Base-by-base conservation (phyloP, 2,888 invertebrate species). In the Poecilobothrus nobilitatus region DNA sequence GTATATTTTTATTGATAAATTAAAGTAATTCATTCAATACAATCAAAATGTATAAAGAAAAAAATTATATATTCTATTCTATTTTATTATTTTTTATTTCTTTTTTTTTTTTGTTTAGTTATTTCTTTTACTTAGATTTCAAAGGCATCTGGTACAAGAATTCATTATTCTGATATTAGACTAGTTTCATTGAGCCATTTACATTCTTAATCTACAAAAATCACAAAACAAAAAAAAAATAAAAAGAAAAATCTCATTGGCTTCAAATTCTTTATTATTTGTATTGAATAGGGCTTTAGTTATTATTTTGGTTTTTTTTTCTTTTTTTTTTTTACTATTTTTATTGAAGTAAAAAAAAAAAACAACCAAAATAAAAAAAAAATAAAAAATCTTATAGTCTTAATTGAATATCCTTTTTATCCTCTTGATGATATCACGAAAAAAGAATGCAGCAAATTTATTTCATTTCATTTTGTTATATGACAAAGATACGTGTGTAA, bases 101-200 rank as follows among this genome's bases (percentile, higher is more conserved):
- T 4, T 27, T 27, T 27, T 27, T 27, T 27, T 4, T 37, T 37
- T 37, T 12, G 8, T 37, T 37, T 37, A 7, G 8, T 37, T 37
- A 2, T 37, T 37, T 37, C 9, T 37, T 12, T 37, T 37, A 10
- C 37, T 27, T 27, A 27, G 27, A 27, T 27, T 4, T 27, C 53
- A 53, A n/a, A 53, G n/a, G 53, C 53, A 53, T 53, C 15, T 53
- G 53, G 18, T 53, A 18, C 53, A 12, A 1, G 18, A 53, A 53
- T 53, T 53, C 53, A 53, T 53, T 53, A 53, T 53, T 53, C 53
- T 53, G 53, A 53, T 53, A 53, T 53, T 53, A 53, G 53, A n/a
- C 27, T 53, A 53, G 53, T 53, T 53, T 53, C 53, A 53, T 53
- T 53, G 53, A 53, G 53, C 18, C 53, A 53, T 53, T 53, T 53